Conservation (phyloP, 1,140 invertebrate genomes). For the Magallana gigas region DNA sequence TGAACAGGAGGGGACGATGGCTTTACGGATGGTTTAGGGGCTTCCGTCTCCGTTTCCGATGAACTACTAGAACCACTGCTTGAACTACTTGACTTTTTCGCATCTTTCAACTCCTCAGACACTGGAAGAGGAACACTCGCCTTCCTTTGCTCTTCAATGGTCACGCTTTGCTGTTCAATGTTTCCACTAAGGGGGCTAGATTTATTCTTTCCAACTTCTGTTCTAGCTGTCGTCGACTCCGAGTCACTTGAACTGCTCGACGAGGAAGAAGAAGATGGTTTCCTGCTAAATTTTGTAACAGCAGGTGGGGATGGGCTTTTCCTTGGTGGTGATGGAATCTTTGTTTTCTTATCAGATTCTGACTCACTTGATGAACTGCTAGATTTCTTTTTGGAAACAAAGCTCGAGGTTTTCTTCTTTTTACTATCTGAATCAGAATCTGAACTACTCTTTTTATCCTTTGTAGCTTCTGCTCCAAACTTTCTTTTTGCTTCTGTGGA, state of each 20-base stretch:
- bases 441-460: background rate
- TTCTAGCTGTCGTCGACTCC: constrained; percentile 37
- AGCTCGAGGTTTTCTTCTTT: background rate
- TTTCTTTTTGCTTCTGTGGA: background rate
- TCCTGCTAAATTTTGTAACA: background rate
- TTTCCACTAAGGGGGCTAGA: background rate
- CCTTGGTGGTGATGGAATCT: background rate
- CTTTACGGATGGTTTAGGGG: background rate
- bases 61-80: constrained; percentile 48
- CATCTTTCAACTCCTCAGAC: background rate
- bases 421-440: background rate
- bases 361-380: background rate
- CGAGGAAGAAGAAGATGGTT: constrained; percentile 35
- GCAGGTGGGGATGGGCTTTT: background rate
- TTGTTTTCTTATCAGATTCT: background rate
- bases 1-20: constrained; percentile 15
- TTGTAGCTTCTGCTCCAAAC: background rate
- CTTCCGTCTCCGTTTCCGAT: constrained; percentile 50
- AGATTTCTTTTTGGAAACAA: background rate
- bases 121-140: background rate
- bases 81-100: background rate
- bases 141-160: background rate
- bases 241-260: constrained; percentile 46
- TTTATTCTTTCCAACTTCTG: background rate
- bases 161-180: background rate